A percentile compares a stretch with the other conserved stretches of the same genome.
Conservation (phyloP, 35 echinoderm and acorn worm genomes). For the Antedon bifida region DNA sequence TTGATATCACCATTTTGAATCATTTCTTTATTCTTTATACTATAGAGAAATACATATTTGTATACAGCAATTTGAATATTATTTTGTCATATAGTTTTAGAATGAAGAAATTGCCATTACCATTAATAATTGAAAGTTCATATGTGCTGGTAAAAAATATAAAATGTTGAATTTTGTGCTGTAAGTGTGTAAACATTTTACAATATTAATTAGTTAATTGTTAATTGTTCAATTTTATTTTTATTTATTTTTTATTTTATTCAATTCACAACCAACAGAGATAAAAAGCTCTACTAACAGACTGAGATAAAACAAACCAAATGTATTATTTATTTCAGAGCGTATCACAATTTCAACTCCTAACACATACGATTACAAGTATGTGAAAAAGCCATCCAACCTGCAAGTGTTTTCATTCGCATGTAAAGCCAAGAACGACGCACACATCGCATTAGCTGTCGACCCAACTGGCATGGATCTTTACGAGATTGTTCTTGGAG, state of each 20-base stretch:
- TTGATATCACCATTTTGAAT: not conserved
- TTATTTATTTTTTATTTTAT: too few species aligned
- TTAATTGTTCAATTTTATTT: too few species aligned
- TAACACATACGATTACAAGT: slow-evolving; percentile 77
- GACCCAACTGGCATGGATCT: slow-evolving; percentile 22
- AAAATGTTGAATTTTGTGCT: too few species aligned
- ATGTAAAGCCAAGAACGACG: slow-evolving; percentile 78
- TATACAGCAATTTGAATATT: not conserved
- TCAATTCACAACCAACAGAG: too few species aligned
- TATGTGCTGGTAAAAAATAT: too few species aligned
- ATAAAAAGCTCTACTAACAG: too few species aligned
- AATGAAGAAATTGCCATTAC: too few species aligned
- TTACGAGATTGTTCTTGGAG: slow-evolving; percentile 91
- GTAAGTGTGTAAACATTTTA: too few species aligned
- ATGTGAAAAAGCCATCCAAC: slow-evolving; percentile 36
- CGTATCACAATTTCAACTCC: slow-evolving; percentile 85
- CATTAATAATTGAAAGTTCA: too few species aligned
- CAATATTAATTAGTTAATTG: too few species aligned
- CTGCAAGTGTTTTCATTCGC: slow-evolving; percentile 70
- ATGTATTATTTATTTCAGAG: slow-evolving; percentile 34
- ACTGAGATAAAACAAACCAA: too few species aligned
- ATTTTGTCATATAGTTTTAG: too few species aligned
- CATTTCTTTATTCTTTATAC: not conserved
- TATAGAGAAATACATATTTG: not conserved
- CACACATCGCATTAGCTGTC: slow-evolving; percentile 44